Percentiles rank a stretch among this genome's conserved stretches.
phyloP scores from a whole-genome alignment of 2,113 vertebrate genomes.

The Oenanthe oenanthe region DNA sequence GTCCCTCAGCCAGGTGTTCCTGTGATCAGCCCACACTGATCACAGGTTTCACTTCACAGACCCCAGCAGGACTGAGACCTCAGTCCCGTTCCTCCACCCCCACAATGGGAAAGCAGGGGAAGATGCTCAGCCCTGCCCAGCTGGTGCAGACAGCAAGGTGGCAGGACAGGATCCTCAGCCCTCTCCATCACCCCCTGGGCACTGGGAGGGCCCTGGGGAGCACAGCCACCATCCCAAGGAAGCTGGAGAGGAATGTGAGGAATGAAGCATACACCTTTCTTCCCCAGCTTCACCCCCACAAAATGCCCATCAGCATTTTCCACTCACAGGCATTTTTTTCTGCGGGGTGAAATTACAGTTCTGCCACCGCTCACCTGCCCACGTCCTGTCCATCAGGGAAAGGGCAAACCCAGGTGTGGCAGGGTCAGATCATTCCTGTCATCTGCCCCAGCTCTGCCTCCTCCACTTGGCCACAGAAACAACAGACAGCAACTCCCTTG shows the following conservation, averaged over 20 bases:
- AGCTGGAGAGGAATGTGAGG: background rate
- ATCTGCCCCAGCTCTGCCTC: background rate
- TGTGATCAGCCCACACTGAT: background rate
- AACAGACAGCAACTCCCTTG: background rate
- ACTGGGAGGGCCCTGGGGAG: background rate
- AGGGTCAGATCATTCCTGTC: background rate
- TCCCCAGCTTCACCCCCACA: background rate
- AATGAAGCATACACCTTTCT: constrained; percentile 4
- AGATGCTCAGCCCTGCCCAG: background rate
- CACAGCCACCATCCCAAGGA: accelerated
- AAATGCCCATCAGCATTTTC: background rate
- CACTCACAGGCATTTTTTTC: background rate
- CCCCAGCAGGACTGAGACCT: background rate
- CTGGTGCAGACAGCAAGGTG: background rate
- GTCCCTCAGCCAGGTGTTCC: background rate
- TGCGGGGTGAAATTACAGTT: background rate
- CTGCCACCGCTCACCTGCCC: background rate
- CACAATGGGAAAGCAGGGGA: background rate
- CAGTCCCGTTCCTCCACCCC: background rate
- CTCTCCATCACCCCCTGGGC: background rate
- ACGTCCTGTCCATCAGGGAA: background rate
- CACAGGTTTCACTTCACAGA: background rate
- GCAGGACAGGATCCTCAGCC: background rate
- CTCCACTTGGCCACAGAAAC: background rate
- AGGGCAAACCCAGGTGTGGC: background rate